Evolutionary conservation across 1,140 invertebrate species (phyloP).

Genomic region (Anadara kagoshimensis): DNA sequence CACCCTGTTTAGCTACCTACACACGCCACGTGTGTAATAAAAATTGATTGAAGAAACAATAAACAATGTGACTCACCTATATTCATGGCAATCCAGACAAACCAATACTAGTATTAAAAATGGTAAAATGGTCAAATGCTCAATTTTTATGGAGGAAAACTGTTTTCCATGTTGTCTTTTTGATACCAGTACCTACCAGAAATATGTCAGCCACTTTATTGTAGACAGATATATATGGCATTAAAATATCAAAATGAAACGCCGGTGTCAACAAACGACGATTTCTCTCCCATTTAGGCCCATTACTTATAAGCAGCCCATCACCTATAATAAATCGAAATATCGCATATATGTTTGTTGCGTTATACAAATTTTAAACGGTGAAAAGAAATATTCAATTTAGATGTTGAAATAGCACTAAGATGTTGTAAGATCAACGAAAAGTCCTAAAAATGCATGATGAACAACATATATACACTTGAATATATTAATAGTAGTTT

Average conservation of each 20-base stretch:
- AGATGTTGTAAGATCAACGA: not conserved
- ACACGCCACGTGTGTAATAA: too few species aligned
- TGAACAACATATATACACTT: too few species aligned
- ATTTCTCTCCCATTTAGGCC: conserved; percentile 84
- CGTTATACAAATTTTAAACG: not conserved
- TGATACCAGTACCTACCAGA: conserved; percentile 11
- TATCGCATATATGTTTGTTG: not conserved
- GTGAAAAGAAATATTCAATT: not conserved
- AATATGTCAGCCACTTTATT: conserved; percentile 74
- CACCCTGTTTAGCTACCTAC: too few species aligned
- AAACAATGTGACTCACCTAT: too few species aligned
- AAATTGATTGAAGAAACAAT: too few species aligned
- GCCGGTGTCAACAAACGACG: conserved; percentile 91
- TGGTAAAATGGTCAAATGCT: too few species aligned
- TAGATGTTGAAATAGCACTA: not conserved
- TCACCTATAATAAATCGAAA: conserved; percentile 32
- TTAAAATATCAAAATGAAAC: conserved; percentile 90
- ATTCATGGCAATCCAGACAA: too few species aligned
- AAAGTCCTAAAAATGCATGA: not conserved
- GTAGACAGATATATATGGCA: conserved; percentile 87
- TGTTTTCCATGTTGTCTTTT: too few species aligned
- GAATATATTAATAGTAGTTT: too few species aligned
- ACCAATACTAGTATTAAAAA: too few species aligned
- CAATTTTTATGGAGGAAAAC: too few species aligned
- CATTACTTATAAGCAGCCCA: conserved; percentile 74